Base-by-base conservation (phyloP, 2,888 invertebrate species). In the Tortricodes alternella region DNA sequence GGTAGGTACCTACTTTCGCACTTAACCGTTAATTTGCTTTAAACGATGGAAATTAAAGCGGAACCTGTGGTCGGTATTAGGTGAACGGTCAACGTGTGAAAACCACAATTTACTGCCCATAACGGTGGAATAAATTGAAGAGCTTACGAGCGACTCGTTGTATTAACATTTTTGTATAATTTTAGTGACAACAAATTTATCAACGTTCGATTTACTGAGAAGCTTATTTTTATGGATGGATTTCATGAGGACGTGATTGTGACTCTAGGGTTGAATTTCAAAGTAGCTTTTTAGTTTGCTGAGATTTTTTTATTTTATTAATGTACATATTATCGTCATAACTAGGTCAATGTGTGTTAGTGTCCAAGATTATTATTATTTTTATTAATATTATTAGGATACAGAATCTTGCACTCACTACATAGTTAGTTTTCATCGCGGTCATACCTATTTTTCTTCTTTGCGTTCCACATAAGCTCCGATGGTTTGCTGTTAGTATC, bases 21-120 rank as follows among this genome's bases (percentile, higher is more conserved):
- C 41, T 50, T 59, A 43, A 68, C 72, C 67, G 69, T 74, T 76
- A 60, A 46, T 66, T 65, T 65, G 64, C 65, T 65, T 61, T 60
- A 65, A 66, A 63, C 52, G 62, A 67, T 53, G 58, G 64, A 64
- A 41, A 67, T 68, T 58, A 58, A 66, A 46, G 59, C 62, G 59
- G 58, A 61, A 48, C 55, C 43, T 61, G 56, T 57, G 59, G 43
- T 49, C 43, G 16, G 58, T 61, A 49, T 9, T 27, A 27, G 62
- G 46, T 60, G 53, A 63, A 44, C 44, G 63, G 61, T 64, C 34
- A 53, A 63, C 59, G 55, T 52, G 63, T 65, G 62, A 62, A 70
- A 67, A 63, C 63, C 62, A 58, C 62, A 66, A 62, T 65, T 60
- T 60, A 63, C 52, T 58, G 65, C 53, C 19, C 65, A 60, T 65